Evolutionary conservation across 2,797 vertebrate species (phyloP).

Genomic region (Spea hammondii): DNA sequence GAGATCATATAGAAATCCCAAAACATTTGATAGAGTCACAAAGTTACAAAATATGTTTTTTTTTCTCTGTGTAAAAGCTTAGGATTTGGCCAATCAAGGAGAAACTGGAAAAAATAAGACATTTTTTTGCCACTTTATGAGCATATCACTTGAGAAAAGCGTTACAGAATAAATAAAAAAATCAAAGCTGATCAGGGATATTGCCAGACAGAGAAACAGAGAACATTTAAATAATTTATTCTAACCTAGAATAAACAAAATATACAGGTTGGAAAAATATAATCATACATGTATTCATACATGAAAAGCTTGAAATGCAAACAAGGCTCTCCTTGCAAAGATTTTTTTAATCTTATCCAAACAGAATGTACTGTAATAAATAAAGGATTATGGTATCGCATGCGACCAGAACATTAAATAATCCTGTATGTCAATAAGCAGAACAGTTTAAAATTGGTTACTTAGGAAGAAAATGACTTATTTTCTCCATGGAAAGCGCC

Average conservation of each 20-base stretch:
- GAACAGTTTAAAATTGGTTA: conserved; percentile 35
- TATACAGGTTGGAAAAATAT: neutral
- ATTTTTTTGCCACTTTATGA: neutral
- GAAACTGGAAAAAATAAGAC: neutral
- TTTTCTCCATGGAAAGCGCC: conserved; percentile 5
- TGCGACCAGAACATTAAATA: conserved; percentile 45
- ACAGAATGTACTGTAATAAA: conserved; percentile 37
- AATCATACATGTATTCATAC: neutral
- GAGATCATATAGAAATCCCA: too few species aligned
- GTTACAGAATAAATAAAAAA: neutral
- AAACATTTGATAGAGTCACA: too few species aligned
- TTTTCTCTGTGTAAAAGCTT: neutral
- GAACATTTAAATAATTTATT: neutral
- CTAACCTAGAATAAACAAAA: neutral
- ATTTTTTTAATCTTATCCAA: conserved; percentile 39
- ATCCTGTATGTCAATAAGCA: conserved; percentile 45
- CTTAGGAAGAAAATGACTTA: conserved; percentile 11
- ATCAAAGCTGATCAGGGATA: neutral
- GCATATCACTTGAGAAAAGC: neutral
- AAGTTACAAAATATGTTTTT: too few species aligned
- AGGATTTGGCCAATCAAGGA: neutral
- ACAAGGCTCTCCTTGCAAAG: neutral
- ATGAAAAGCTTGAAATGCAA: conserved; percentile 23
- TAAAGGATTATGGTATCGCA: conserved; percentile 48
- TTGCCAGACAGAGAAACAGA: neutral